A percentile compares a stretch with the other conserved stretches of the same genome.
Evolutionary conservation across 1,140 invertebrate species (phyloP).

Genomic region (Anastrepha ludens): DNA sequence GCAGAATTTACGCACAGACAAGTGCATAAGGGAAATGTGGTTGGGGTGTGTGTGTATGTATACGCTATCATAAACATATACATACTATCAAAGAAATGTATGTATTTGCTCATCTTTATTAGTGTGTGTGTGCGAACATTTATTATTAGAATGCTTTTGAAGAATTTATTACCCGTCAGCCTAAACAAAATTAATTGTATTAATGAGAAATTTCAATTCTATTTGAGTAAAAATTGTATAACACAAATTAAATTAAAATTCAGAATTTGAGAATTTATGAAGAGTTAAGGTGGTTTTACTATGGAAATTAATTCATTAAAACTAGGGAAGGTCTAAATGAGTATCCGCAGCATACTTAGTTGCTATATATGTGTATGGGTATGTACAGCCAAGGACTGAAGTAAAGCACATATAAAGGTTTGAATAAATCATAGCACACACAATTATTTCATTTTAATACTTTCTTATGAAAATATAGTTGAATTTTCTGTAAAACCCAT

Average conservation of each 20-base stretch:
- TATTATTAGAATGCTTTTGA: not conserved
- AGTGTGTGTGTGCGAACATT: not conserved
- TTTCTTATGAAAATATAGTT: too few relatives aligned
- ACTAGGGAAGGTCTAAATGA: too few relatives aligned
- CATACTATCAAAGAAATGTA: not conserved
- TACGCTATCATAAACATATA: not conserved
- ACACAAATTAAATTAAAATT: not conserved
- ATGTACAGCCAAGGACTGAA: too few relatives aligned
- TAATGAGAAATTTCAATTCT: not conserved
- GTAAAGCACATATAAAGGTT: too few relatives aligned
- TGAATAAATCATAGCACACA: too few relatives aligned
- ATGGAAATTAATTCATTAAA: too few relatives aligned
- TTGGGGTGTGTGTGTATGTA: not conserved
- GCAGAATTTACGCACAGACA: not conserved
- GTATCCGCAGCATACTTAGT: too few relatives aligned
- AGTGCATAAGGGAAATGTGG: not conserved
- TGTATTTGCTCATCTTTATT: not conserved
- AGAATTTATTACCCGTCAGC: not conserved
- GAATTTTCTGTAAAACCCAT: too few relatives aligned
- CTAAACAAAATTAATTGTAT: not conserved
- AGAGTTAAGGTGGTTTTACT: too few relatives aligned
- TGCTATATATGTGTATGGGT: too few relatives aligned
- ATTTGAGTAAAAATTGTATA: not conserved
- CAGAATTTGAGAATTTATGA: too few relatives aligned
- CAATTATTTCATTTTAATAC: too few relatives aligned